Conservation (phyloP, 2,113 vertebrate species). For the Pomatostomus ruficeps region DNA sequence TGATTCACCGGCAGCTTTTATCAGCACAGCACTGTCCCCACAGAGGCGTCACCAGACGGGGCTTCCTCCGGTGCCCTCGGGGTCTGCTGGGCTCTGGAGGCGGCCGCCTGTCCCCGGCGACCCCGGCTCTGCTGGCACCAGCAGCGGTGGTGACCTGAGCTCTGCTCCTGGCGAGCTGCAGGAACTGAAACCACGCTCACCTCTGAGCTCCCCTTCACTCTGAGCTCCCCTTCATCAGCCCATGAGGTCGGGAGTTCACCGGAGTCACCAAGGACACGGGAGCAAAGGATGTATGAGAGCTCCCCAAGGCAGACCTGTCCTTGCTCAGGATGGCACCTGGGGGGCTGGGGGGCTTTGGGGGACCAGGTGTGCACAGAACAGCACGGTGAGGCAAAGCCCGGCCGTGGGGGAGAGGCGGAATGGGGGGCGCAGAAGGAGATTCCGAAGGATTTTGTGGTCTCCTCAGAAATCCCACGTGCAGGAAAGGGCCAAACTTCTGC, state of each 20-base stretch:
- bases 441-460: not conserved
- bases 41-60: not conserved
- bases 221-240: not conserved
- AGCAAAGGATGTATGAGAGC: not conserved
- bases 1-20: not conserved
- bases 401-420: not conserved
- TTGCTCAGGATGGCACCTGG: not conserved
- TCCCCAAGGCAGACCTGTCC: not conserved
- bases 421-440: not conserved
- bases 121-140: not conserved
- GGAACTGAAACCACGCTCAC: not conserved
- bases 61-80: not conserved
- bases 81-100: not conserved
- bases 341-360: accelerated
- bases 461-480: not conserved
- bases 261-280: not conserved
- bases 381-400: accelerated
- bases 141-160: not conserved
- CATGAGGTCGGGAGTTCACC: not conserved
- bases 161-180: not conserved
- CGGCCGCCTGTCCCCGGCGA: not conserved
- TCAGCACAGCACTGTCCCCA: not conserved
- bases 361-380: accelerated
- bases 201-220: not conserved
- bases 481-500: not conserved